These are phyloP conservation scores for Parnassius orleans DNA, from an alignment of 2,888 invertebrate genomes.

Conservation along the genomic window DNA sequence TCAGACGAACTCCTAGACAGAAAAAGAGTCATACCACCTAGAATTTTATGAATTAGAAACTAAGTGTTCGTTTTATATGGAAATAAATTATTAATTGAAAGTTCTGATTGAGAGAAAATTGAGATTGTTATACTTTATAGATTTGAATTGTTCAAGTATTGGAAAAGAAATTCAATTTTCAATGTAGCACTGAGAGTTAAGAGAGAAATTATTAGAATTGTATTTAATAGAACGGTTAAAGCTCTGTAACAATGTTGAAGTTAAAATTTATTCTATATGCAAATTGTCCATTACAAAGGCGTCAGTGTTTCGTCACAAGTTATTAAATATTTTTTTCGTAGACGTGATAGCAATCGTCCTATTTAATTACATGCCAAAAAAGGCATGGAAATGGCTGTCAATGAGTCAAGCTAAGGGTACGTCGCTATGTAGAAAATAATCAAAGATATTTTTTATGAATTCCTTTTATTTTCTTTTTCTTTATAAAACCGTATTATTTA, in stretches of 20 bases:
- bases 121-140: constrained; percentile 30
- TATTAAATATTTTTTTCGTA: constrained; percentile 75
- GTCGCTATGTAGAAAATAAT: constrained; percentile 50
- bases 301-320: constrained; percentile 57
- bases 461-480: no score
- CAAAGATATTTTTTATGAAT: no score
- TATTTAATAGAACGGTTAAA: constrained; percentile 63
- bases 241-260: constrained; percentile 28
- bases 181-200: constrained; percentile 49
- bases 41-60: no score
- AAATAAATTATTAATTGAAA: constrained; percentile 35
- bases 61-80: constrained; percentile 14
- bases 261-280: constrained; percentile 21
- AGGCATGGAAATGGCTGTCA: constrained; percentile 69
- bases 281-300: constrained; percentile 42
- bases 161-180: constrained; percentile 50
- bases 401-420: constrained; percentile 59
- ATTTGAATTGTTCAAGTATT: constrained; percentile 39
- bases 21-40: no score
- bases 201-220: constrained; percentile 61
- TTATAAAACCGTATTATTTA: no score
- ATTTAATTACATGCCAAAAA: constrained; percentile 74
- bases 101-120: constrained; percentile 32
- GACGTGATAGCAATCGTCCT: constrained; percentile 71
- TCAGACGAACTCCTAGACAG: no score